Base-by-base conservation (phyloP, 2,113 vertebrate species). In the Rhineura floridana region DNA sequence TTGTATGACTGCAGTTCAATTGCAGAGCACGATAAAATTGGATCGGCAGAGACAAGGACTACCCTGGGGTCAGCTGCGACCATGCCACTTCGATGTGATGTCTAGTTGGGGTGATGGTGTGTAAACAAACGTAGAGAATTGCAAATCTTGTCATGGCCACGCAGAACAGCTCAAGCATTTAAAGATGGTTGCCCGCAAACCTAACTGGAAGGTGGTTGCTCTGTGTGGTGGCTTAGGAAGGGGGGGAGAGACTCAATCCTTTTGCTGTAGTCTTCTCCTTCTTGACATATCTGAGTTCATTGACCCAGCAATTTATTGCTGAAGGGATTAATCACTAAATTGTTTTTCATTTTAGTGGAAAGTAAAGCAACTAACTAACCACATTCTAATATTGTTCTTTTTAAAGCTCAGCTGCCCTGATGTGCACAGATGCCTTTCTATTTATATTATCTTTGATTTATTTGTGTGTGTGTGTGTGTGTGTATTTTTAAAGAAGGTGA, bases 111-210 rank as follows among this genome's bases (percentile, higher is more conserved):
- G 98, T 93, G 98, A 98, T 98, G 98, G 98, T 89, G 98, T 98
- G 98, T 98, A 98, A 99, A 98, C 97, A 98, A 98, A 98, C 96
- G 95, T 94, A 97, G 97, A 93, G 97, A 97, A 98, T 98, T 97
- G 97, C 96, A 97, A 97, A 97, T 98, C 97, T 97, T 95, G 97
- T 97, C 98, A 95, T 97, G 97, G 97, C 96, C 95, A 93, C 94
- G 84, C 95, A 90, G 96, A 98, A 88, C 97, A 98, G 97, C 97
- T 98, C 97, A 97, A 98, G 98, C 97, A 98, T 98, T 97, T 97
- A 97, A 97, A 98, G 97, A 98, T 96, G 97, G 98, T 97, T 97
- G 97, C 97, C 97, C 96, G 94, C 97, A 97, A 98, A 98, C 98
- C 97, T 98, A 87, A 92, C 98, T 97, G 96, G 94, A 93, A 98